Conservation (phyloP, 2,888 invertebrate genomes). For the Ashinkailepas kermadecensis region DNA sequence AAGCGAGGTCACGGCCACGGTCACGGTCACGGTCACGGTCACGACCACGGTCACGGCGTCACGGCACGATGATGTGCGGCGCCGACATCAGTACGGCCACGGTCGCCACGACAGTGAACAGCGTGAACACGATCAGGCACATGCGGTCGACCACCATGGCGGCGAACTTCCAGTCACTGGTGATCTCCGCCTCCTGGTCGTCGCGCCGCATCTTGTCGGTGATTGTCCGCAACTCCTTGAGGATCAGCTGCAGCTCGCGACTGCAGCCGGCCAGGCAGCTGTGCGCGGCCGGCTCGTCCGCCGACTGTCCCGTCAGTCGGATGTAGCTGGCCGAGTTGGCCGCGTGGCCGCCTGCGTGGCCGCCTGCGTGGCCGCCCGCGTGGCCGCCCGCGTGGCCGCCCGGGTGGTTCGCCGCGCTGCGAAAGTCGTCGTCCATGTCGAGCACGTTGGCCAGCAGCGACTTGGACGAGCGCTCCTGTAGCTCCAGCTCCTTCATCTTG, state of each 20-base stretch:
- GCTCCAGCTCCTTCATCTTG: constrained; percentile 74
- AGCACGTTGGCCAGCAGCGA: constrained; percentile 92
- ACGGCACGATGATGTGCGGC: constrained; percentile 55
- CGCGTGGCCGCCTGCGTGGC: constrained; percentile 18
- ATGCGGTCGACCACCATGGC: constrained; percentile 99
- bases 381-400: no score
- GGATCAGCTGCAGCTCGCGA: constrained; percentile 86
- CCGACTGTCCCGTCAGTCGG: constrained; percentile 44
- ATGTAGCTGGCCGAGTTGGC: constrained; percentile 42
- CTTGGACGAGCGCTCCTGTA: constrained; percentile 86
- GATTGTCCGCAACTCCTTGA: constrained; percentile 83
- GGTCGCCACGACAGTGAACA: constrained; percentile 95
- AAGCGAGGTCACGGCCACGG: no score
- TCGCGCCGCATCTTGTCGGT: constrained; percentile 90
- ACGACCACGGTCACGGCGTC: background rate
- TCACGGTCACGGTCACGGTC: no score
- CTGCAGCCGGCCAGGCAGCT: constrained; percentile 42
- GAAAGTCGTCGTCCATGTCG: constrained; percentile 93
- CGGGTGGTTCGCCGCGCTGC: constrained; percentile 28
- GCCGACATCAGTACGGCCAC: constrained; percentile 94
- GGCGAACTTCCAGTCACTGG: constrained; percentile 99
- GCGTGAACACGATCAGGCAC: constrained; percentile 98
- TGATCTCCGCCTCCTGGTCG: constrained; percentile 86
- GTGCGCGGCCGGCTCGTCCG: constrained; percentile 57
- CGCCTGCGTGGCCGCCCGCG: no score